A percentile compares a stretch with the other conserved stretches of the same genome.
Conservation (phyloP, 2,888 invertebrate genomes). For the Scrobipalpa costella region DNA sequence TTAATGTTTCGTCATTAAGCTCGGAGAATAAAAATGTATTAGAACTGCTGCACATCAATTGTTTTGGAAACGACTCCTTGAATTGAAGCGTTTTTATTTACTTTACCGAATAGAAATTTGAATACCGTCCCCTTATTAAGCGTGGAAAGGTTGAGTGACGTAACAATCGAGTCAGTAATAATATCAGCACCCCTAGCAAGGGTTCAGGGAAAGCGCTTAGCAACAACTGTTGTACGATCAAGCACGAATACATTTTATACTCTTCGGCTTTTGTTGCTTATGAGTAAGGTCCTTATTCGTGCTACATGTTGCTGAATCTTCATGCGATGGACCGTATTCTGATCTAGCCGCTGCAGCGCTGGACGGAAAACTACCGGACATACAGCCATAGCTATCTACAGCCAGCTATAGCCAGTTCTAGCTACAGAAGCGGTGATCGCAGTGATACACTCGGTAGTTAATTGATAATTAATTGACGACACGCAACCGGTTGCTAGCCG, state of each 20-base stretch:
- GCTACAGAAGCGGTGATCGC: conserved; percentile 8
- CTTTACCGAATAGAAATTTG: not conserved
- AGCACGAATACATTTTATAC: not conserved
- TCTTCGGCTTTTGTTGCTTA: not conserved
- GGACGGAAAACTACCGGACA: not conserved
- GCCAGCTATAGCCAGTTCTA: too few relatives aligned
- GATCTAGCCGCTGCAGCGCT: not conserved
- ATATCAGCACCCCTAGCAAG: not conserved
- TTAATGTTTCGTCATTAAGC: conserved; percentile 3
- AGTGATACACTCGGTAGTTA: conserved; percentile 2
- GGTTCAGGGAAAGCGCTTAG: not conserved
- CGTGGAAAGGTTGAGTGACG: conserved; percentile 5
- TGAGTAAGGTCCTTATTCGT: not conserved
- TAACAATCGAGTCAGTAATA: not conserved
- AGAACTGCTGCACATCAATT: not conserved
- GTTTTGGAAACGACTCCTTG: not conserved
- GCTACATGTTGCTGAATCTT: not conserved
- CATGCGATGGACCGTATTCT: not conserved
- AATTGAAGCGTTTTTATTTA: not conserved
- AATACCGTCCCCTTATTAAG: not conserved
- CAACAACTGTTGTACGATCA: not conserved
- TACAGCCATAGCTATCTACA: too few relatives aligned
- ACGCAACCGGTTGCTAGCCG: not conserved
- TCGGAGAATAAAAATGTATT: not conserved
- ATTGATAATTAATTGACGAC: conserved; percentile 7